Evolutionary conservation across 2,797 vertebrate species (phyloP).

Genomic region (Alfaro cultratus): DNA sequence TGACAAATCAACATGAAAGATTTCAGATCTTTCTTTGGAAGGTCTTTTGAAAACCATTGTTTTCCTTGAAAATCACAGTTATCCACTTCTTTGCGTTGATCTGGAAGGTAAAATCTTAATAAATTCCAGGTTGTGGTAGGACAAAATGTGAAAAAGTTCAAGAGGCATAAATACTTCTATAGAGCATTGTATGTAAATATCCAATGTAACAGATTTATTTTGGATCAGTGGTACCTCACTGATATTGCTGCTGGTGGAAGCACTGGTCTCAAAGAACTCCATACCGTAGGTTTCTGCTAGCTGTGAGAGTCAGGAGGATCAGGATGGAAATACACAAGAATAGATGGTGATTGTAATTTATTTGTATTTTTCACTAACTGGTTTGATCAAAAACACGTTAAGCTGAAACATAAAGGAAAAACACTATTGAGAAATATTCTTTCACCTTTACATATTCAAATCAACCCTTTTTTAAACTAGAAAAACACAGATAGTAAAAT

Average conservation of each 20-base stretch:
- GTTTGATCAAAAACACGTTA: background rate
- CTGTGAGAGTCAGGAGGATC: conserved; percentile 69
- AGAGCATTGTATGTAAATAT: background rate
- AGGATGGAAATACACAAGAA: conserved; percentile 18
- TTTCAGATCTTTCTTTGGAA: background rate
- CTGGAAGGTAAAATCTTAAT: background rate
- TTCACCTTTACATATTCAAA: background rate
- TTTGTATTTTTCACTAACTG: background rate
- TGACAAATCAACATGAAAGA: background rate
- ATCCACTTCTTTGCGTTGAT: background rate
- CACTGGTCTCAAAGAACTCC: conserved; percentile 94
- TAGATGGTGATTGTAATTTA: background rate
- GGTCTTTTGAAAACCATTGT: background rate
- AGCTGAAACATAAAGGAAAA: background rate
- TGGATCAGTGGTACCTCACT: conserved; percentile 80
- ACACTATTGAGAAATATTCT: background rate
- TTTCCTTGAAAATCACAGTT: background rate
- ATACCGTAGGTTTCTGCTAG: conserved; percentile 90
- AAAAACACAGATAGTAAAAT: background rate
- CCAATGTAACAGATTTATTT: background rate
- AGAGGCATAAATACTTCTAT: background rate
- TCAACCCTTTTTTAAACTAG: background rate
- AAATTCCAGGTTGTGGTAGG: background rate
- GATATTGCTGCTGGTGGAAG: conserved; percentile 88
- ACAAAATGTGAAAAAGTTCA: background rate